Evolutionary conservation across 2,888 invertebrate species (phyloP).

Genomic region (Acronicta aceris): DNA sequence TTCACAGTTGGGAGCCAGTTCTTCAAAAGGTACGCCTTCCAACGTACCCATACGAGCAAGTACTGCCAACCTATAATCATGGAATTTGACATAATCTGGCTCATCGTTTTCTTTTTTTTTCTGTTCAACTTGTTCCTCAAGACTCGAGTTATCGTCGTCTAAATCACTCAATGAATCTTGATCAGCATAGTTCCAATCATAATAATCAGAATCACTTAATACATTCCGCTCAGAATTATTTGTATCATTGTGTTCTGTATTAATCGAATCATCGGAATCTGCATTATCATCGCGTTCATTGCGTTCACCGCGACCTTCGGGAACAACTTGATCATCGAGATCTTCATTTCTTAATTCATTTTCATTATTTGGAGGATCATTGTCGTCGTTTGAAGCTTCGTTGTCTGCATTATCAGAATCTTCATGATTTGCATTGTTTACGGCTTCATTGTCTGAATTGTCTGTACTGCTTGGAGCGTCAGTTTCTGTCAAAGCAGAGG

Average conservation of each 20-base stretch:
- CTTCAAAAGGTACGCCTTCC: no score
- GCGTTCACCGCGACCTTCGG: no score
- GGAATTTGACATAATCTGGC: background rate
- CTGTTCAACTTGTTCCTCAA: no score
- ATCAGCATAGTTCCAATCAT: background rate
- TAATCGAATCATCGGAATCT: background rate
- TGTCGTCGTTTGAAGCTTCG: constrained; percentile 1
- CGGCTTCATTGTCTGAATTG: background rate
- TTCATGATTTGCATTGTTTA: background rate
- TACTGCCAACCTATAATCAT: background rate
- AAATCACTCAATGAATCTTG: background rate
- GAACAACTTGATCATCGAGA: background rate
- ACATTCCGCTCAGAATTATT: background rate
- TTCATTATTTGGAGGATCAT: background rate
- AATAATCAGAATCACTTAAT: background rate
- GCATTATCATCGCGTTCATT: no score
- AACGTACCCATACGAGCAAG: background rate
- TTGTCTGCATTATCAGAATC: constrained; percentile 1
- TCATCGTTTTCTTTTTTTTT: no score
- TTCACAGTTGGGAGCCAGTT: no score
- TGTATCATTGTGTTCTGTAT: background rate
- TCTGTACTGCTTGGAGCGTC: constrained; percentile 13
- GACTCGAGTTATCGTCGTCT: no score
- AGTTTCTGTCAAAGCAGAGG: background rate
- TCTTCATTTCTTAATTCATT: background rate